Conservation (phyloP, 2,797 vertebrate genomes). For the Balearica regulorum region DNA sequence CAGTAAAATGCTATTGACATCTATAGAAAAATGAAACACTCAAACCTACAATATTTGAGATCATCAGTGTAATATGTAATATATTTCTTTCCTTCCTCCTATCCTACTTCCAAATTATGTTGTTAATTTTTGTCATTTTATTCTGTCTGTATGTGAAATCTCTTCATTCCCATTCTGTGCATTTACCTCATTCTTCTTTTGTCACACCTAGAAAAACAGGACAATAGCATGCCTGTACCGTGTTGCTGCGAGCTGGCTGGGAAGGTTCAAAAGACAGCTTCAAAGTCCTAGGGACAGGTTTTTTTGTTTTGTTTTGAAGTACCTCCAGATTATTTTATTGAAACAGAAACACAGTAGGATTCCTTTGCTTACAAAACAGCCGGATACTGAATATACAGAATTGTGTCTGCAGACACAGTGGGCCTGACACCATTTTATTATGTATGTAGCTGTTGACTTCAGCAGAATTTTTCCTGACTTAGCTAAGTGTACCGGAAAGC, state of each 20-base stretch:
- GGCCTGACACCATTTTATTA: background rate
- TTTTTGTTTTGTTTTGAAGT: background rate
- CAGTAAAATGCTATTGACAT: background rate
- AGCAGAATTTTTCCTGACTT: slow-evolving; percentile 13
- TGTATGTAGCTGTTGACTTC: background rate
- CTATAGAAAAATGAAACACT: background rate
- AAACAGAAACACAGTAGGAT: background rate
- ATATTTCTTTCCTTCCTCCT: background rate
- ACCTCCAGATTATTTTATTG: background rate
- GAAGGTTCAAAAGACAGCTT: background rate
- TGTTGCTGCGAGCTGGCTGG: background rate
- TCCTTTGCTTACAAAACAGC: background rate
- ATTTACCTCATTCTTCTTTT: background rate
- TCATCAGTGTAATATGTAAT: background rate
- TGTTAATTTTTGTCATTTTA: background rate
- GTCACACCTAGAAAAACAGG: background rate
- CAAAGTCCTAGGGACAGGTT: background rate
- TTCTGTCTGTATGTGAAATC: background rate
- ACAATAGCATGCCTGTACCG: background rate
- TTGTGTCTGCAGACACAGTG: background rate
- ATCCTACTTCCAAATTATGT: background rate
- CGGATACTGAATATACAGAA: background rate
- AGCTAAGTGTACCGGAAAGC: background rate
- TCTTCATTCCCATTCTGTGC: background rate
- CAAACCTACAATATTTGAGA: background rate